These are phyloP conservation scores for Micronycteris hirsuta DNA, from an alignment of 2,113 vertebrate genomes.

Conservation along the genomic window DNA sequence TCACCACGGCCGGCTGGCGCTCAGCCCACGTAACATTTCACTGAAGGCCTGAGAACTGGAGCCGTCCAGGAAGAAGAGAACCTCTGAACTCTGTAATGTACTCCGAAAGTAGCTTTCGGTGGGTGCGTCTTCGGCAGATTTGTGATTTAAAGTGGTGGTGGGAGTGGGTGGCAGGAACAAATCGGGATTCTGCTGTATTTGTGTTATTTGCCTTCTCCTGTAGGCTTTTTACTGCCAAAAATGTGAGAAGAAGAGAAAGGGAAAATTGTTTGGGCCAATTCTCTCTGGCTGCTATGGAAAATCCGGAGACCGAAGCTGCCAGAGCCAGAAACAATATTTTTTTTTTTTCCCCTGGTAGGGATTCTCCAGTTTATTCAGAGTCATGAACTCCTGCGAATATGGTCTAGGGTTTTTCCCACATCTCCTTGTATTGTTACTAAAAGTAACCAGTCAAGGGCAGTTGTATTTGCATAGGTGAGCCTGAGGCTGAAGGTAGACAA, in stretches of 20 bases:
- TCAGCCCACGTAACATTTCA: neutral
- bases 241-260: neutral
- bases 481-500: neutral
- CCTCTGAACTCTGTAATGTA: neutral
- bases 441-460: neutral
- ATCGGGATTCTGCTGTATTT: neutral
- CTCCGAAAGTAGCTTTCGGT: neutral
- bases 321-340: constrained; percentile 49
- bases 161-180: too few species aligned
- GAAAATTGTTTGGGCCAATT: neutral
- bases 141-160: neutral
- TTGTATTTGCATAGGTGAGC: neutral
- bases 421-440: neutral
- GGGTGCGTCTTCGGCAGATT: neutral
- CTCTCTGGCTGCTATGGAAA: constrained; percentile 39
- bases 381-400: neutral
- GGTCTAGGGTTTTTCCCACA: neutral
- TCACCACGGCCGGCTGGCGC: neutral
- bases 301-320: neutral
- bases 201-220: neutral
- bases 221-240: neutral
- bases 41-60: neutral
- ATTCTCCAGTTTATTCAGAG: neutral
- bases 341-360: neutral
- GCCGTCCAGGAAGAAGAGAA: neutral